These are phyloP conservation scores for Tokudaia tokunoshimensis DNA, from an alignment of 2,797 vertebrate species.

Conservation along the genomic window DNA sequence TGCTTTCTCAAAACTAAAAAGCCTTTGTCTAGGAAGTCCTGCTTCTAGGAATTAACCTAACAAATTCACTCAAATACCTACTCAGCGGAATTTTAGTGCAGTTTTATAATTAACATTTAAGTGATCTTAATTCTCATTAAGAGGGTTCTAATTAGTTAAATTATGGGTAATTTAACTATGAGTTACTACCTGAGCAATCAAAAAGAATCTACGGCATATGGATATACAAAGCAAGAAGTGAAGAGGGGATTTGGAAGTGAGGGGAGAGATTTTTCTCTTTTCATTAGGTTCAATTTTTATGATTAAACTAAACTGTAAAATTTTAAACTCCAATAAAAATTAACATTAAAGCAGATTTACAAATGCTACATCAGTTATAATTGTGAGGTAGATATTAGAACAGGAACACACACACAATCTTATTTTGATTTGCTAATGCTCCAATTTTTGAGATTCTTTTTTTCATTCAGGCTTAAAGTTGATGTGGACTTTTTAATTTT, in stretches of 20 bases:
- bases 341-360: background rate
- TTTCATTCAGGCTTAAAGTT: background rate
- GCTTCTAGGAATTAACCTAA: background rate
- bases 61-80: background rate
- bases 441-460: background rate
- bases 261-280: background rate
- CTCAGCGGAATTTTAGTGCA: background rate
- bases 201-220: background rate
- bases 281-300: background rate
- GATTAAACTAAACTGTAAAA: background rate
- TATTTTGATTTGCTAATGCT: background rate
- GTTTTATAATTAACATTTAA: constrained; percentile 26
- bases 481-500: background rate
- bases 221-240: background rate
- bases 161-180: background rate
- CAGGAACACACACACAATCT: background rate
- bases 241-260: background rate
- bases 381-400: background rate
- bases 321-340: background rate
- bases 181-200: background rate
- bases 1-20: background rate
- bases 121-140: background rate
- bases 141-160: background rate
- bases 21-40: background rate
- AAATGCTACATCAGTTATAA: background rate